phyloP scores from a whole-genome alignment of 2,888 invertebrate genomes.

The Drosophila kanekoi region DNA sequence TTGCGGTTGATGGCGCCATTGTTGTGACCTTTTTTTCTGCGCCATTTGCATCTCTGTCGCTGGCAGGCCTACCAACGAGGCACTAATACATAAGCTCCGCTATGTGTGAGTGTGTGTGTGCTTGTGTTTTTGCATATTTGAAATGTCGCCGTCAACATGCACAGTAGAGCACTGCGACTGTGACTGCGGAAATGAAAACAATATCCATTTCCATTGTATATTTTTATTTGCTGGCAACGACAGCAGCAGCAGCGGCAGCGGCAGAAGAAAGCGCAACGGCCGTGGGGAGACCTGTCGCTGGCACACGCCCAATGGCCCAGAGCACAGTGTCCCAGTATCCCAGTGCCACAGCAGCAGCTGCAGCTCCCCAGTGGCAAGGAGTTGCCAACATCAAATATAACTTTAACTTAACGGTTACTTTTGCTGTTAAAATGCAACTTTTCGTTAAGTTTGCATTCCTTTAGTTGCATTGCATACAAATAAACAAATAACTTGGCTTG shows the following conservation, averaged over 20 bases:
- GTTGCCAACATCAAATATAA: constrained; percentile 18
- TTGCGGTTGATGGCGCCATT: constrained; percentile 59
- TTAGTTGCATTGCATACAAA: background rate
- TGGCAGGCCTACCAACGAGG: constrained; percentile 32
- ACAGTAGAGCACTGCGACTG: constrained; percentile 42
- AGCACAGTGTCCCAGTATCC: constrained; percentile 45
- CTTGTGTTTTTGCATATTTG: constrained; percentile 46
- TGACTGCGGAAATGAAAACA: constrained; percentile 76
- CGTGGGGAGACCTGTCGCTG: constrained; percentile 70
- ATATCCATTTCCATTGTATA: constrained; percentile 77
- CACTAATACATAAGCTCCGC: constrained; percentile 12
- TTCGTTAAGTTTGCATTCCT: background rate
- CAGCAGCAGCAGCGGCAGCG: constrained; percentile 5
- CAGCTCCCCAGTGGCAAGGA: constrained; percentile 24
- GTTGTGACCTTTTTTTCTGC: constrained; percentile 66
- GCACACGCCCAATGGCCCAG: constrained; percentile 61
- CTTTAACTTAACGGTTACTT: background rate
- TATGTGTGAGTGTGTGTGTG: constrained; percentile 5
- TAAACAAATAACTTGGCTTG: background rate
- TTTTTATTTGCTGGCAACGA: constrained; percentile 65
- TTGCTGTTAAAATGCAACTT: background rate
- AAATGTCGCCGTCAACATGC: constrained; percentile 56
- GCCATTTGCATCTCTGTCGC: constrained; percentile 60
- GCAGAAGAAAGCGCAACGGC: constrained; percentile 65
- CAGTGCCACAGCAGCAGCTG: constrained; percentile 18